Evolutionary conservation across 1,140 invertebrate genomes (phyloP).

Genomic region (Drosophila lacertosa): DNA sequence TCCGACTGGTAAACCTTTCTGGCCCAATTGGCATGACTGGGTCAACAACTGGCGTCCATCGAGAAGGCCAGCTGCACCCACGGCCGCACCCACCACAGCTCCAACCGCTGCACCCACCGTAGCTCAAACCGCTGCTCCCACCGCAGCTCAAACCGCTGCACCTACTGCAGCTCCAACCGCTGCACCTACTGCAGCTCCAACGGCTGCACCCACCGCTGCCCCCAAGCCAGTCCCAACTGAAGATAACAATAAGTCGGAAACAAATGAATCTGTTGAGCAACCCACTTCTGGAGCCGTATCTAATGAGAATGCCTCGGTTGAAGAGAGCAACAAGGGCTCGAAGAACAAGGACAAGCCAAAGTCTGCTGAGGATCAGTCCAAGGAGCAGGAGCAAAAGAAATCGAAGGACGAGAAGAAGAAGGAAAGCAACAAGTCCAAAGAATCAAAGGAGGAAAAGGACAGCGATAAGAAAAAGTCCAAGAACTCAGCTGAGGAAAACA

Average conservation of each 20-base stretch:
- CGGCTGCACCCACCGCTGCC: constrained; percentile 8
- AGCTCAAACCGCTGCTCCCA: constrained; percentile 7
- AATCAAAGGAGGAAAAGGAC: constrained; percentile 46
- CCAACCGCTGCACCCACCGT: constrained; percentile 8
- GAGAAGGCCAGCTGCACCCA: constrained; percentile 12
- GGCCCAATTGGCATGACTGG: constrained; percentile 64
- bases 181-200: constrained; percentile 13
- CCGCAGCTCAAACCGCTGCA: constrained; percentile 7
- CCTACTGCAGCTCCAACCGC: background rate
- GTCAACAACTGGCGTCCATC: constrained; percentile 51
- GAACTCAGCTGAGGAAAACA: constrained; percentile 29
- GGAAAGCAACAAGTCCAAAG: constrained; percentile 23
- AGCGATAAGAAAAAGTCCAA: constrained; percentile 26
- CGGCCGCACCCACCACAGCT: constrained; percentile 1
- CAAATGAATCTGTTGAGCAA: constrained; percentile 57
- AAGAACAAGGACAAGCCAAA: constrained; percentile 54
- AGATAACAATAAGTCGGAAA: constrained; percentile 39
- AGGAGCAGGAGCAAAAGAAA: constrained; percentile 60
- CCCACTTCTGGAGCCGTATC: constrained; percentile 26
- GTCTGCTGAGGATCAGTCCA: constrained; percentile 55
- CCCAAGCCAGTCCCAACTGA: constrained; percentile 16
- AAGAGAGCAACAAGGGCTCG: constrained; percentile 52
- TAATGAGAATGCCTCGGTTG: constrained; percentile 68
- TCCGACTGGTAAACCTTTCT: constrained; percentile 40
- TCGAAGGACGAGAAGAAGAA: constrained; percentile 36